Base-by-base conservation (phyloP, 2,888 invertebrate species). In the Dolichopus griseipennis region DNA sequence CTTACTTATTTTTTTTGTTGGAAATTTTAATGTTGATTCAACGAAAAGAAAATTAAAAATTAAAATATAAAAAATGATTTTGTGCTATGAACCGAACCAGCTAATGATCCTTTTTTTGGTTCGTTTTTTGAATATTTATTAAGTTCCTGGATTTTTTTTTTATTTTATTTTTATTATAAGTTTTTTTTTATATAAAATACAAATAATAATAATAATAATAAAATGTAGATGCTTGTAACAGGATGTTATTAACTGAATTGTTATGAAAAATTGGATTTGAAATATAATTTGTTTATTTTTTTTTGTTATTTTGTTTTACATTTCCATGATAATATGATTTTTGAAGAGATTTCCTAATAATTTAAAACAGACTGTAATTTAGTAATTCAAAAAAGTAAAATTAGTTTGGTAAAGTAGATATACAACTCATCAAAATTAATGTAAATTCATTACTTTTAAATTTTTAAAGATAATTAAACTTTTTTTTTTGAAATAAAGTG, bases 201-300 rank as follows among this genome's bases (percentile, higher is more conserved):
- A 37, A 27, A 27, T 27, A 27, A 27, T 27, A 27, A 27, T 27
- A 27, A 27, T 27, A 27, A 27, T 27, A 27, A 12, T 41, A 41
- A n/a, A n/a, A 41, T 41, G 8, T 41, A 15, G 15, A 41, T 41
- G 41, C 18, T 52, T 52, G 52, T 52, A 3, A 52, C 52, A 52
- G 52, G 52, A 52, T 52, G 52, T 52, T 52, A 52, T 52, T 52
- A 52, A 52, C 18, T 52, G 18, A 52, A 52, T n/a, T 52, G 52
- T 52, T 52, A 18, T 52, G 52, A 18, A 52, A 52, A 52, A 52
- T 52, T 52, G 15, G 18, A 52, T 18, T 52, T 12, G n/a, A 52
- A 52, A 52, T 52, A 52, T 52, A 18, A 18, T 18, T 12, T 52
- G 15, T 52, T 52, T 15, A 18, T 18, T 12, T 52, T 1, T 52